Evolutionary conservation across 2,888 invertebrate species (phyloP), one percentile per base, ranked within the genome.

Genomic region (Leucophenga montana): DNA sequence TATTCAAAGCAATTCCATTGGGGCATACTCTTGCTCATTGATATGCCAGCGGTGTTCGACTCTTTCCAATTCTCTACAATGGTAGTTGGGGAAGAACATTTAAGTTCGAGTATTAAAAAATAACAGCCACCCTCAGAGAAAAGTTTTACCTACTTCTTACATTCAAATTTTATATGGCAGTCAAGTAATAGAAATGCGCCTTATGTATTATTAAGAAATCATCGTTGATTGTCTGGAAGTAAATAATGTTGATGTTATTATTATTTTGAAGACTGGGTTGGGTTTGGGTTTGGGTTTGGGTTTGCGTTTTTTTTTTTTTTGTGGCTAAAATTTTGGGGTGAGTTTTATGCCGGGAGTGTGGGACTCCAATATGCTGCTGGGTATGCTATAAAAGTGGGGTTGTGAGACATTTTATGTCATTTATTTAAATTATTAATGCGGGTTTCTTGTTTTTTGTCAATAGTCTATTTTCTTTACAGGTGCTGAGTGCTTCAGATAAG

Each of bases 221-320:
- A 82, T 82, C 80, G 80, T 80, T 81, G 81, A 82, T 82, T 81
- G 81, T 78, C 79, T 82, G 82, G 82, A 82, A 82, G 80, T 79
- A 81, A 81, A 76, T 80, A 78, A 79, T 82, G 81, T 82, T 81
- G 80, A 79, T 80, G 82, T 80, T 77, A 80, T 78, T 77, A 80
- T 77, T 78, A 78, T 82, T 79, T 75, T 67, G 72, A 75, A 75
- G 72, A 71, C 59, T 72, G 44, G 8, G n/a, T 50, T 50, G 6
- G 13, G 13, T 48, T n/a, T n/a, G n/a, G n/a, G n/a, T n/a, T n/a
- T n/a, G n/a, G n/a, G n/a, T n/a, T n/a, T n/a, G n/a, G n/a, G n/a
- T n/a, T n/a, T n/a, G n/a, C n/a, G n/a, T n/a, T n/a, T n/a, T n/a
- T n/a, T n/a, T n/a, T n/a, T n/a, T 50, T 50, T n/a, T 50, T 50